Percentiles rank a stretch among this genome's conserved stretches.
Evolutionary conservation across 1,140 invertebrate species (phyloP).

Genomic region (honey bee (Apis mellifera)): Amel_HAv3.1 CM009934.2:12094501-12095000

Average conservation of each 20-base stretch:
- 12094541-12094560: slow-evolving; percentile 61
- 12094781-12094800: not conserved
- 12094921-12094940: not conserved
- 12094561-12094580: slow-evolving; percentile 25
- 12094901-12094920: not conserved
- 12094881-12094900: not conserved
- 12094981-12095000: not conserved
- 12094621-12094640: slow-evolving; percentile 42
- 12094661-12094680: not conserved
- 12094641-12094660: slow-evolving; percentile 7
- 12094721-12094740: not conserved
- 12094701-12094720: not conserved
- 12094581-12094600: slow-evolving; percentile 26
- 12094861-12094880: not conserved
- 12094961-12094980: not conserved
- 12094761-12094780: not conserved
- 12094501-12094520: slow-evolving; percentile 72
- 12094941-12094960: not conserved
- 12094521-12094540: slow-evolving; percentile 72
- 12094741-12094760: not conserved
- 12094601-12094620: slow-evolving; percentile 24
- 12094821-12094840: not conserved
- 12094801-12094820: not conserved
- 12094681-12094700: not conserved
- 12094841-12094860: not conserved